Evolutionary conservation across 1,140 invertebrate species (phyloP), one percentile per base, ranked within the genome.

Genomic region (Euura saliciscinereae): DNA sequence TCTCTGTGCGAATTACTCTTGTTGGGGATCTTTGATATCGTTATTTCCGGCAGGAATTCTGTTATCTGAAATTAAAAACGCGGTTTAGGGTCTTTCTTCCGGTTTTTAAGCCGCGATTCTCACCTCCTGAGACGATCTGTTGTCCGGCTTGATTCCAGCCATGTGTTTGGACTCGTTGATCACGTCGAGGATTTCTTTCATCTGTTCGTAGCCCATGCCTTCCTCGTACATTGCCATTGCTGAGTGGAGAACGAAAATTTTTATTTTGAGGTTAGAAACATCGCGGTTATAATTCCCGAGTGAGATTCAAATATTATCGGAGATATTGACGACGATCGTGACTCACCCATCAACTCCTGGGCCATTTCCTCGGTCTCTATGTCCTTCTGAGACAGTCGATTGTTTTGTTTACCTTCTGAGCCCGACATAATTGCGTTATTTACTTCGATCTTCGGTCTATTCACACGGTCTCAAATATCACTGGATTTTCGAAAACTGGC

Each of bases 201-300:
- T 79, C n/a, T 79, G 6, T 5, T 66, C 70, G 28, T 75, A 78
- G 1, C 74, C 64, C 43, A 69, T 45, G 46, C 76, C 65, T 51
- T 68, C 43, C 10, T 79, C 76, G 2, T 79, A 79, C 71, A 79
- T 78, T n/a, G 72, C 77, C 65, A 79, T 73, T 67, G 71, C 78
- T 79, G 69, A 8, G 13, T 5, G 8, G 10, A 10, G 59, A 28
- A 28, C 0, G 28, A 28, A 28, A 28, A 28, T 28, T 8, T 44
- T 13, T 69, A 44, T 7, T 44, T 69, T 2, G 43, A 44, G 7
- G 46, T 69, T 44, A 45, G 8, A 67, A 64, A 13, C 8, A 65
- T 72, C 43, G 65, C 69, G 66, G 13, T n/a, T 28, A 43, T 13
- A 51, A 59, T 72, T 44, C 42, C 51, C 28, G 43, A 71, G 44